Evolutionary conservation across 2,888 invertebrate species (phyloP), one percentile per base, ranked within the genome.

Genomic region (Eupithecia pulchellata): DNA sequence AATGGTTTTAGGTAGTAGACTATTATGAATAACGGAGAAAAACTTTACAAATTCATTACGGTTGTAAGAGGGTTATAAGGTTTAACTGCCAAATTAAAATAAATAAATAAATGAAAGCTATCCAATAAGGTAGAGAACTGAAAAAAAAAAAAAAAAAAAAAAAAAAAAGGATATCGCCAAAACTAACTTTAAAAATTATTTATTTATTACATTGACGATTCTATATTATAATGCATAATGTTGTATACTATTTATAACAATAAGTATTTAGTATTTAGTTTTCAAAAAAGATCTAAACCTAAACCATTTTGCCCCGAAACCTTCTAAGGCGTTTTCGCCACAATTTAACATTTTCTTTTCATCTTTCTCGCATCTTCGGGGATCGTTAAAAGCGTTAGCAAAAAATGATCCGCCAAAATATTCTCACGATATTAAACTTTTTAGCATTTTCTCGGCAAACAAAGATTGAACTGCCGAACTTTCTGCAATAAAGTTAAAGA

Each of bases 381-480:
- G 69, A 67, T 67, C 73, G 67, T 71, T 71, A 73, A 65, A 71
- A 66, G 68, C 64, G 63, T 75, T 74, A 70, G 52, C 66, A 72
- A 72, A 73, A 73, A 74, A 75, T 61, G 67, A 75, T 69, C 39
- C 55, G 52, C 73, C 52, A 47, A 70, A 68, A 75, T 71, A 69
- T 79, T 77, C 76, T 75, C 77, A 78, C 76, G 76, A 78, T 84
- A 84, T 82, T 79, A 82, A 82, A 82, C 83, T 80, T 83, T 82
- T 79, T 79, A 80, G 81, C 82, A 79, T 83, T 84, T 83, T 83
- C 80, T 78, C 77, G 73, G 79, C 79, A 81, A 82, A 83, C 81
- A 81, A 82, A 82, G 76, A 78, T 77, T 75, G 76, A 78, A 80
- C 78, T 80, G 78, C 72, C 66, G 69, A 83, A 83, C 79, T 83